phyloP scores from a whole-genome alignment of 2,888 invertebrate genomes.

The Laothoe populi region DNA sequence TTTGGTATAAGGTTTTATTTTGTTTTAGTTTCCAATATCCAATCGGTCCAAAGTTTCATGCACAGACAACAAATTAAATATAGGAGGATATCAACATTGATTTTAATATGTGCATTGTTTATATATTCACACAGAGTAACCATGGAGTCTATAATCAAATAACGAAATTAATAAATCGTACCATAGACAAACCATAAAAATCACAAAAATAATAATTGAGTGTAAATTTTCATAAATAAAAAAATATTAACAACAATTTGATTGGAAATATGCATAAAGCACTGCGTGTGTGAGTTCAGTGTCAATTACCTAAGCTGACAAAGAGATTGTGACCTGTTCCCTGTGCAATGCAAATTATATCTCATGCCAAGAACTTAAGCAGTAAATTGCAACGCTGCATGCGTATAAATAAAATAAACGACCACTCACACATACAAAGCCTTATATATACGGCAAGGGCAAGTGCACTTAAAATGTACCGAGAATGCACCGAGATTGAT shows the following conservation, averaged over 20 bases:
- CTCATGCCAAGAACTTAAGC: no score
- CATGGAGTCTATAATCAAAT: not conserved
- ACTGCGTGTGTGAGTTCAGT: no score
- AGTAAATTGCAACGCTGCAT: no score
- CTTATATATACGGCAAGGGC: not conserved
- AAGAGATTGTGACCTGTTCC: no score
- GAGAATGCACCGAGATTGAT: not conserved
- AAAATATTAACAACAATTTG: no score
- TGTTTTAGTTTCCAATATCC: not conserved
- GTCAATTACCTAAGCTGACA: no score
- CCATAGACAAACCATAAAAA: not conserved
- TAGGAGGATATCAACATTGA: not conserved
- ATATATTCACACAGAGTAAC: not conserved
- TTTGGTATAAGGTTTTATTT: slow-evolving; percentile 5
- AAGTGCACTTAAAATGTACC: not conserved
- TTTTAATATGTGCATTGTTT: not conserved
- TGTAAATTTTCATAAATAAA: no score
- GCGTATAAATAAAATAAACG: no score
- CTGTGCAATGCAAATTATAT: no score
- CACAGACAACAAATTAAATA: not conserved
- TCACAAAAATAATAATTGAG: not conserved
- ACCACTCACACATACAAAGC: not conserved
- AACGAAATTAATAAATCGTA: not conserved
- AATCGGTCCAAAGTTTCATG: not conserved
- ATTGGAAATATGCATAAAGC: no score